phyloP scores from a whole-genome alignment of 2,888 invertebrate species.

The Notodonta dromedarius region DNA sequence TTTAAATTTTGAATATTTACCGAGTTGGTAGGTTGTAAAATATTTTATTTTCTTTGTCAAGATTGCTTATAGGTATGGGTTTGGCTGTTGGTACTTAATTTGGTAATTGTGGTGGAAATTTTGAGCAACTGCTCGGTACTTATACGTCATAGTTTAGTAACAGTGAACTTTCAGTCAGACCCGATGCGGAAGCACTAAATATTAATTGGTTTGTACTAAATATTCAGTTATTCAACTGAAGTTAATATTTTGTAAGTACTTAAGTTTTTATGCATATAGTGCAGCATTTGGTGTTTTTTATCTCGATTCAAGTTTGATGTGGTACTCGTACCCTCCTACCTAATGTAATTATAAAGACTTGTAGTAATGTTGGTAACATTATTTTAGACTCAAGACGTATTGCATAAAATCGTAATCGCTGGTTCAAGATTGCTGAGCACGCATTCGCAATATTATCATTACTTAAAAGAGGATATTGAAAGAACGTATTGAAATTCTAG shows the following conservation, averaged over 20 bases:
- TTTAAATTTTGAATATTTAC: neutral
- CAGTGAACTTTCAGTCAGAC: neutral
- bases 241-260: too few relatives aligned
- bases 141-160: neutral
- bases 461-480: conserved; percentile 19
- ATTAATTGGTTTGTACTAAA: neutral
- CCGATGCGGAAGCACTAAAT: neutral
- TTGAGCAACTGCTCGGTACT: neutral
- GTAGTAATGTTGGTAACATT: neutral
- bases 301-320: too few relatives aligned
- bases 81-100: neutral
- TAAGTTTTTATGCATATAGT: too few relatives aligned
- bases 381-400: conserved; percentile 6
- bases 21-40: neutral
- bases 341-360: neutral
- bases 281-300: too few relatives aligned
- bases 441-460: conserved; percentile 26
- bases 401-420: conserved; percentile 8
- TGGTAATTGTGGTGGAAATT: neutral
- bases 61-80: neutral
- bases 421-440: conserved; percentile 25
- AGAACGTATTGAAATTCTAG: conserved; percentile 25
- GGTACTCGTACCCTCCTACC: too few relatives aligned
- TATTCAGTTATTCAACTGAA: neutral
- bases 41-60: neutral